Evolutionary conservation across 2,113 vertebrate genomes (phyloP).

Genomic region (Calyptomena viridis): DNA sequence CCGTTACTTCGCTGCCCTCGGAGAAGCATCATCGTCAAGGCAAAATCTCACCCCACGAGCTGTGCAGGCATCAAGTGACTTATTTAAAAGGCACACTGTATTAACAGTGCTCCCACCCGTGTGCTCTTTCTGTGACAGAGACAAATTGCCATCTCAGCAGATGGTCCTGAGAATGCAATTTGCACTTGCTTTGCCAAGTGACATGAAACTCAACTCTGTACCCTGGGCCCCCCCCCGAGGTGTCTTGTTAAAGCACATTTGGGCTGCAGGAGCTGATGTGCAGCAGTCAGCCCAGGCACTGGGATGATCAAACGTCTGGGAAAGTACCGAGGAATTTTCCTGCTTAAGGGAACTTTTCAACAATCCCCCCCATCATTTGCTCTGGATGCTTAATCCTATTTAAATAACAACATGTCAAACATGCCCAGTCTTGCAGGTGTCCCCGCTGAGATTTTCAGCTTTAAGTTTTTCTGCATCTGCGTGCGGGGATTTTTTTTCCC

Average conservation of each 20-base stretch:
- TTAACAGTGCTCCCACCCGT: conserved; percentile 3
- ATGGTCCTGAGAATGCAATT: conserved; percentile 11
- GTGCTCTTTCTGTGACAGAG: not conserved
- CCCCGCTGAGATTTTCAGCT: conserved; percentile 49
- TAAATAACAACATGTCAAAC: conserved; percentile 69
- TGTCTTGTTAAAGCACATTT: conserved; percentile 28
- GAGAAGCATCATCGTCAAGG: not conserved
- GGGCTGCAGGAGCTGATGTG: conserved; percentile 28
- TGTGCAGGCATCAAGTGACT: not conserved
- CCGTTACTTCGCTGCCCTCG: not conserved
- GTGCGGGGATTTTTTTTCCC: conserved; percentile 39
- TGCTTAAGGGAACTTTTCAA: conserved; percentile 29
- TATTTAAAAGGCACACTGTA: not conserved
- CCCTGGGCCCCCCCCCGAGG: not conserved
- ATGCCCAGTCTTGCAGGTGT: conserved; percentile 27
- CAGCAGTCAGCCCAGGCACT: conserved; percentile 1
- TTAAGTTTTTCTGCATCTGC: conserved; percentile 30
- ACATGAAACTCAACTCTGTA: not conserved
- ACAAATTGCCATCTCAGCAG: conserved; percentile 28
- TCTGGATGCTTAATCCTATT: conserved; percentile 66
- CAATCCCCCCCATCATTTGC: not conserved
- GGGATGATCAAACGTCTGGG: conserved; percentile 11
- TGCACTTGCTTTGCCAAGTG: conserved; percentile 22
- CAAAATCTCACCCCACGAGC: not conserved
- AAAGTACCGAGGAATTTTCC: conserved; percentile 32